Percentiles rank a stretch among this genome's conserved stretches.
Conservation (phyloP, 2,888 invertebrate species). For the Liposcelis brunnea region DNA sequence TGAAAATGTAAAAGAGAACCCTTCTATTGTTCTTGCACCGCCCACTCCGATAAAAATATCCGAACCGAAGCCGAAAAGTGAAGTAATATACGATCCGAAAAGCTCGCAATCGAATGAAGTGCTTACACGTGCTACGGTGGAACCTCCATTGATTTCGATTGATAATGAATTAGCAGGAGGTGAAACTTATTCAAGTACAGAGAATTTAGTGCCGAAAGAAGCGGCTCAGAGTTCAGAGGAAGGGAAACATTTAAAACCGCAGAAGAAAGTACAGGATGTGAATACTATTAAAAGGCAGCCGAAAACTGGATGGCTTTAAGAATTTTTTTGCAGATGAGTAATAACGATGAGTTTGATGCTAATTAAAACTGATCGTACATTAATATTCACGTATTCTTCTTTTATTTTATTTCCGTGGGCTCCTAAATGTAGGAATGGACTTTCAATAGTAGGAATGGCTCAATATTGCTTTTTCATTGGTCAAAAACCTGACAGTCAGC, state of each 20-base stretch:
- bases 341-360: too few species aligned
- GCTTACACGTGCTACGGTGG: too few species aligned
- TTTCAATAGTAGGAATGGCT: too few species aligned
- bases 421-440: too few species aligned
- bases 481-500: too few species aligned
- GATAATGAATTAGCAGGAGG: conserved; percentile 7
- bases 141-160: too few species aligned
- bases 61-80: conserved; percentile 13
- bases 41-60: conserved; percentile 16
- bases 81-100: too few species aligned
- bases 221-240: neutral
- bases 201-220: conserved; percentile 14
- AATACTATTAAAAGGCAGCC: conserved; percentile 37
- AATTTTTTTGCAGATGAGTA: too few species aligned
- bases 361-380: neutral
- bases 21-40: conserved; percentile 11
- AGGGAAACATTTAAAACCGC: conserved; percentile 26
- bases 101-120: too few species aligned
- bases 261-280: conserved; percentile 33
- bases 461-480: too few species aligned
- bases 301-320: conserved; percentile 42
- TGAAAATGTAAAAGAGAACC: too few species aligned
- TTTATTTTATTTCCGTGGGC: neutral
- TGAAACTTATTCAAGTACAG: conserved; percentile 6
- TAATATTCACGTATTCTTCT: neutral